phyloP scores from a whole-genome alignment of 2,888 invertebrate species.

The Pinctada fucata region DNA sequence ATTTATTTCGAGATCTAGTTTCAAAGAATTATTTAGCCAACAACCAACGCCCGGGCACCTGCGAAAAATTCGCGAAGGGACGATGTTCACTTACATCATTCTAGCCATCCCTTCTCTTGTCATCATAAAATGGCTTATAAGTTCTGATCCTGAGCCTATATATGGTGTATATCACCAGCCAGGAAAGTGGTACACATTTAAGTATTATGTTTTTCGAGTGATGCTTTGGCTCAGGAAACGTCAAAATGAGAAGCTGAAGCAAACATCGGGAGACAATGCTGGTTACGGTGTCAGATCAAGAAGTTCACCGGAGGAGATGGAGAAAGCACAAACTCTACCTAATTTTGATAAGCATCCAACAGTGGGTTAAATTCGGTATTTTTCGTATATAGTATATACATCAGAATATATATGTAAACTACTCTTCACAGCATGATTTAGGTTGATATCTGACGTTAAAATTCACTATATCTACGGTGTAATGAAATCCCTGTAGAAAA shows the following conservation, averaged over 20 bases:
- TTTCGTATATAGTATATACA: no score
- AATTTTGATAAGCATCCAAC: constrained; percentile 76
- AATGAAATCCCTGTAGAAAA: no score
- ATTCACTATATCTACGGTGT: no score
- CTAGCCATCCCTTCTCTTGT: constrained; percentile 28
- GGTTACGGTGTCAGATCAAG: constrained; percentile 78
- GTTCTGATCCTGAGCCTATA: constrained; percentile 78
- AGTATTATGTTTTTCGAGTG: constrained; percentile 80
- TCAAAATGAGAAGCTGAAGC: constrained; percentile 64
- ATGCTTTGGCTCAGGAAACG: constrained; percentile 80
- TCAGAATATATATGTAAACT: no score
- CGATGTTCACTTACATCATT: constrained; percentile 31
- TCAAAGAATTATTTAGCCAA: no score
- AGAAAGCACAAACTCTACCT: constrained; percentile 81
- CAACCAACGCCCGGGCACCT: no score
- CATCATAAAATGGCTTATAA: constrained; percentile 36
- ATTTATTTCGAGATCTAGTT: no score
- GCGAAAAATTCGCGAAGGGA: no score
- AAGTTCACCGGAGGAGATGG: constrained; percentile 80
- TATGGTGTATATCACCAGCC: constrained; percentile 82
- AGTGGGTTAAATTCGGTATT: constrained; percentile 42
- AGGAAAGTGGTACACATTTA: constrained; percentile 83
- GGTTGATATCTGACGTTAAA: no score
- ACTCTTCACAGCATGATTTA: background rate
- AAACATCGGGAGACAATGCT: constrained; percentile 74